Evolutionary conservation across 2,113 vertebrate species (phyloP).

Genomic region (Nestor notabilis): DNA sequence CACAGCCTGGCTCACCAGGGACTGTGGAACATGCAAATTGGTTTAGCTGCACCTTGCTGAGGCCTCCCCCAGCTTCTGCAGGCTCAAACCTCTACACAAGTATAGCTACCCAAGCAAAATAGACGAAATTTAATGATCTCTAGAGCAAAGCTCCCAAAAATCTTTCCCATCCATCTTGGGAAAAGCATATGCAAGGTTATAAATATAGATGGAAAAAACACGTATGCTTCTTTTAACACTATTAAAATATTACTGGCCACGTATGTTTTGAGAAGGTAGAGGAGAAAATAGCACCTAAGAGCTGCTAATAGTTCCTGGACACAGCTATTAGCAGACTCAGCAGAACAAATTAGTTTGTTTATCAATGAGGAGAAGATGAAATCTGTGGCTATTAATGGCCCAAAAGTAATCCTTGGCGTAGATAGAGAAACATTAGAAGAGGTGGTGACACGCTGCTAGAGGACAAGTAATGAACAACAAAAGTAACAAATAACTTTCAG

Average conservation of each 20-base stretch:
- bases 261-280: conserved; percentile 33
- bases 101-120: neutral
- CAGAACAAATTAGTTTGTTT: conserved; percentile 61
- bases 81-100: neutral
- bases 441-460: conserved; percentile 1
- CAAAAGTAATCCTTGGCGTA: conserved; percentile 36
- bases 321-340: conserved; percentile 44
- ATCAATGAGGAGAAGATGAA: conserved; percentile 46
- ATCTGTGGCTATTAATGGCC: conserved; percentile 59
- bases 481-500: conserved; percentile 35
- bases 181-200: neutral
- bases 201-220: conserved; percentile 23
- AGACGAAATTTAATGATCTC: neutral
- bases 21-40: neutral
- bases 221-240: neutral
- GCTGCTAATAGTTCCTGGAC: conserved; percentile 52
- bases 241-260: neutral
- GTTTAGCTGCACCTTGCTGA: neutral
- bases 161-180: neutral
- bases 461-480: conserved; percentile 13
- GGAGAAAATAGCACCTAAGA: conserved; percentile 46
- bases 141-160: neutral
- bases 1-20: neutral
- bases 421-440: conserved; percentile 50
- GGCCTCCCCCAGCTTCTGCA: neutral